These are phyloP conservation scores for Myotis myotis DNA, from an alignment of 2,797 vertebrate genomes.

Conservation along the genomic window DNA sequence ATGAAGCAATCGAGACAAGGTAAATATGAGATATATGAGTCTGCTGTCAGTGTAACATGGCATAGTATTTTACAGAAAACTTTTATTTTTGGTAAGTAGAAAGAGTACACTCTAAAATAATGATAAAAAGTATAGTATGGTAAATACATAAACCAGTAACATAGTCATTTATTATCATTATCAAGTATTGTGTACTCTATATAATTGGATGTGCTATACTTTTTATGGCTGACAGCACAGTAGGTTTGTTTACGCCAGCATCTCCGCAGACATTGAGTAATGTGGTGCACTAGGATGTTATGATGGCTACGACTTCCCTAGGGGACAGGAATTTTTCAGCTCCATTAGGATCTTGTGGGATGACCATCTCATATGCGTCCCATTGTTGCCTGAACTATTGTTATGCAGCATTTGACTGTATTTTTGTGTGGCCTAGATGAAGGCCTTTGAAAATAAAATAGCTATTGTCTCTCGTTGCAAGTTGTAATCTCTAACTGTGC, in stretches of 20 bases:
- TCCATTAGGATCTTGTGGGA: neutral
- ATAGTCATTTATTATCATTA: too few species aligned
- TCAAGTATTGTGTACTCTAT: neutral
- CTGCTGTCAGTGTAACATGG: neutral
- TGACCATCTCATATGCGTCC: too few species aligned
- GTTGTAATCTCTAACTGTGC: neutral
- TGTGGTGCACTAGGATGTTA: neutral
- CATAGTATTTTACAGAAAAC: neutral
- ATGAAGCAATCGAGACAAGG: neutral
- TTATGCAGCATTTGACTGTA: neutral
- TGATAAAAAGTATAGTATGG: neutral
- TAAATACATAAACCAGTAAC: neutral
- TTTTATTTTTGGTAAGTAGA: neutral
- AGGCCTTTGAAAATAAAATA: conserved; percentile 44
- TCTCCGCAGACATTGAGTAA: neutral
- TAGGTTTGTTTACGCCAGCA: neutral
- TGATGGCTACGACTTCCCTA: neutral
- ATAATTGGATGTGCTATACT: too few species aligned
- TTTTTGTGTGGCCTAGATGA: neutral
- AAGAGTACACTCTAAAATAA: neutral
- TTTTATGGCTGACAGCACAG: neutral
- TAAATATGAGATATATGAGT: too few species aligned
- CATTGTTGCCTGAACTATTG: neutral
- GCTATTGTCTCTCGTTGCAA: neutral
- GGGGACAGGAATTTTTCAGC: neutral